Percentiles rank a stretch among this genome's conserved stretches.
Conservation (phyloP, 1,140 invertebrate species). For the Adoxophyes honmai region DNA sequence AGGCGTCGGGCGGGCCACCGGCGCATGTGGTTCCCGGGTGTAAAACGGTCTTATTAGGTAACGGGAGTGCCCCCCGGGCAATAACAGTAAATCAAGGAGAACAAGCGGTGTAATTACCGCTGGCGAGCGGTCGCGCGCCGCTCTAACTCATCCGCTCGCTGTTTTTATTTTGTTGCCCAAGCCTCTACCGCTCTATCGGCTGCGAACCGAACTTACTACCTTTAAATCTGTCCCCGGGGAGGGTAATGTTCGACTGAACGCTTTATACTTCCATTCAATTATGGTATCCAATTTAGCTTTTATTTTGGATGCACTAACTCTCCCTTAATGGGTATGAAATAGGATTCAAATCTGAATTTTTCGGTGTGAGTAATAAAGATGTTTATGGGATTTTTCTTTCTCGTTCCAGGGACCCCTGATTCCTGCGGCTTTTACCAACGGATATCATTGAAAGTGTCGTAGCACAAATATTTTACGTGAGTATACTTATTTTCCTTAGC, state of each 20-base stretch:
- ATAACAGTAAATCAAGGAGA: slow-evolving; percentile 77
- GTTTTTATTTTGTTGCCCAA: slow-evolving; percentile 74
- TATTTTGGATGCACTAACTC: slow-evolving; percentile 13
- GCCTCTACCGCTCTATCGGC: slow-evolving; percentile 66
- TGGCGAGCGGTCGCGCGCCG: slow-evolving; percentile 67
- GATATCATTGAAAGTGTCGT: slow-evolving; percentile 91
- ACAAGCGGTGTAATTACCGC: slow-evolving; percentile 75
- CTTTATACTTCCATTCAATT: slow-evolving; percentile 63
- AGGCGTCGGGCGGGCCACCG: slow-evolving; percentile 35
- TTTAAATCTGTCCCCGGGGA: slow-evolving; percentile 67
- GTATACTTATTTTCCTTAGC: slow-evolving; percentile 56
- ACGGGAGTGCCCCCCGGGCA: slow-evolving; percentile 71
- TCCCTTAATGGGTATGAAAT: neutral
- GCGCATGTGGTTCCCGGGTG: slow-evolving; percentile 68
- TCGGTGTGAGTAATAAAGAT: neutral
- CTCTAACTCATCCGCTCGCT: slow-evolving; percentile 72
- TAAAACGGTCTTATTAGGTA: slow-evolving; percentile 76
- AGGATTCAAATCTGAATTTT: neutral
- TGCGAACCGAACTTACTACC: slow-evolving; percentile 67
- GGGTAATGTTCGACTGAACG: slow-evolving; percentile 59
- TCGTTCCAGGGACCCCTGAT: slow-evolving; percentile 90
- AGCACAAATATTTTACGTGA: slow-evolving; percentile 76
- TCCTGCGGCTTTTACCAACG: slow-evolving; percentile 95
- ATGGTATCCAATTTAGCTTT: slow-evolving; percentile 26
- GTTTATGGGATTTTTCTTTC: slow-evolving; percentile 37